Conservation (phyloP, 2,888 invertebrate genomes). For the Theretra japonica region DNA sequence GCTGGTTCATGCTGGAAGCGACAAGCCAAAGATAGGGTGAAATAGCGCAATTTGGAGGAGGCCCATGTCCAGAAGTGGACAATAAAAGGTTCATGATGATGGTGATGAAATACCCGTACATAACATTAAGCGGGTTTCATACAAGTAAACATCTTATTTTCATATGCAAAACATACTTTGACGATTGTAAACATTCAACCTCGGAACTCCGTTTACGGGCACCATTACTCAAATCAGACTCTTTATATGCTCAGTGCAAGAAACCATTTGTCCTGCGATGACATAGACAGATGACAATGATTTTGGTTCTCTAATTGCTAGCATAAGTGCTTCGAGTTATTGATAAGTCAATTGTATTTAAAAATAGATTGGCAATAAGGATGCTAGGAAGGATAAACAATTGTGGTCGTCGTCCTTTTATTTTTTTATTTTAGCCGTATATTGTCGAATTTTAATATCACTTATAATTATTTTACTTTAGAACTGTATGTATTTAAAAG, state of each 20-base stretch:
- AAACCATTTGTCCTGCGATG: slow-evolving; percentile 30
- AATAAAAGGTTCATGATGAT: too few species aligned
- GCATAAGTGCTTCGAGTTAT: background rate
- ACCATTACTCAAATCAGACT: slow-evolving; percentile 27
- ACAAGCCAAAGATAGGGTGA: too few species aligned
- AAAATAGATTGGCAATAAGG: slow-evolving; percentile 3
- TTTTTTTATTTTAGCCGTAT: too few species aligned
- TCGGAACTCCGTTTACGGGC: background rate
- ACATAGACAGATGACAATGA: slow-evolving; percentile 31
- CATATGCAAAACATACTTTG: background rate
- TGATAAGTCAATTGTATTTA: slow-evolving; percentile 7
- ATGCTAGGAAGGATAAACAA: background rate
- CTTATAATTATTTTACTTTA: too few species aligned
- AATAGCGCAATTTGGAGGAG: too few species aligned
- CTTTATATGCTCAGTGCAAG: slow-evolving; percentile 31
- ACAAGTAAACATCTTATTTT: too few species aligned
- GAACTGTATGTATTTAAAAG: too few species aligned
- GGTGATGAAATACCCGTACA: too few species aligned
- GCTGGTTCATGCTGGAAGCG: too few species aligned
- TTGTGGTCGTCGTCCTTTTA: background rate
- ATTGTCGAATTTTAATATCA: too few species aligned
- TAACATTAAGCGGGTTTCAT: too few species aligned
- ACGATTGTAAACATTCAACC: slow-evolving; percentile 7
- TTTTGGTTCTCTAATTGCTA: slow-evolving; percentile 1
- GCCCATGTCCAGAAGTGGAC: too few species aligned